Evolutionary conservation across 1,140 invertebrate species (phyloP), one percentile per base, ranked within the genome.

Genomic region (Zelostemma sp.): DNA sequence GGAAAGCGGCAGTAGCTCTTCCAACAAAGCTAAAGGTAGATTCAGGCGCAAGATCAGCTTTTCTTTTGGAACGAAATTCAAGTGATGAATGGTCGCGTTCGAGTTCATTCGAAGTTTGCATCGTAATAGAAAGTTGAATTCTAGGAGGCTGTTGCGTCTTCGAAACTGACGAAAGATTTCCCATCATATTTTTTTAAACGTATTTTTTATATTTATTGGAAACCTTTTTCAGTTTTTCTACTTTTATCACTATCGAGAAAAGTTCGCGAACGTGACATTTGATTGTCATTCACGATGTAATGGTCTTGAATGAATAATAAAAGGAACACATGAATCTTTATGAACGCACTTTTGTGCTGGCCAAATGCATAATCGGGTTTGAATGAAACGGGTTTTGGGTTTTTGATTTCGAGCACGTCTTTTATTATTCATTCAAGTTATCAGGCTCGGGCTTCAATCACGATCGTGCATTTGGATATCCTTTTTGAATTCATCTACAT

Each of bases 11-110:
- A 80, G 79, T 53, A 82, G 73, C 61, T 71, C 79, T 31, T 55
- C 77, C 33, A 75, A 80, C 15, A 85, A 83, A 81, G 86, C 85
- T 77, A 90, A 90, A 91, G 90, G 90, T 91, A 92, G 88, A 90
- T 79, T 84, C 55, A 87, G 85, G 74, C 87, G 89, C 85, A 90
- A 90, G 86, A 91, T 92, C 73, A 89, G 89, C 75, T 91, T 92
- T 88, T 91, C 89, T 80, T 90, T 90, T 73, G 90, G 90, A 68
- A 91, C 90, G 54, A 91, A 91, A 76, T 77, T 75, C 38, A 79
- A 85, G 67, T 86, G 74, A 83, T 17, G 55, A 69, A 68, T 57
- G 35, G 50, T 67, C 63, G 17, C 21, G 48, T 66, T 38, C 9
- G 11, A 59, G 62, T n/a, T n/a, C 63, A 62, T 62, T 54, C 59